Base-by-base conservation (phyloP, 53 echinoderm and acorn worm species). In the Apostichopus leukothele region DNA sequence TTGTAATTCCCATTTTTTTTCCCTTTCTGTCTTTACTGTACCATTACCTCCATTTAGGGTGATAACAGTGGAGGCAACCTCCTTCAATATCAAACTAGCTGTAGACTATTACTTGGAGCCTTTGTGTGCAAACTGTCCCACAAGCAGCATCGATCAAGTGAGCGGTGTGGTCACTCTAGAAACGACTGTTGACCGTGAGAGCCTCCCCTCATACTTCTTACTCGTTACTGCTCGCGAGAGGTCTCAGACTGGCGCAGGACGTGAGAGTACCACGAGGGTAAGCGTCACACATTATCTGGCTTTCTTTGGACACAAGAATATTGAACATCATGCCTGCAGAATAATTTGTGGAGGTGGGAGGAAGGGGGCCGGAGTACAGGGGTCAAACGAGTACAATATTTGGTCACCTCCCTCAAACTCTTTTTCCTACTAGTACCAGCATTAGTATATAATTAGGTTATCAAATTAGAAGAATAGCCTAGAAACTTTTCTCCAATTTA, bases 91-190 rank as follows among this genome's bases (percentile, higher is more conserved):
- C 52, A 92, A 77, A 51, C 67, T 91, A 60, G 88, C 89, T 51
- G 86, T 92, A 73, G 75, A 53, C 11, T 92, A 92, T 16, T 18
- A 68, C 52, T 54, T 92, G 57, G 73, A 76, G 3, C 75, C 83
- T 10, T 89, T 84, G 4, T 51, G 52, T 0, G 81, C 67, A 26
- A 16, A 85, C 9, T 71, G 71, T 71, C 95, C 93, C 1, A 3
- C 21, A 2, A 85, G 90, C 88, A 92, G 88, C 79, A 96, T 96
- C 53, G 79, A 86, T 39, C 5, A 74, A 5, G n/a, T n/a, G 9
- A 51, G 79, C 4, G 96, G 96, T 23, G 60, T 55, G 13, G 93
- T 96, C 83, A 96, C 93, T 1, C 91, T 96, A 60, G 66, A 21
- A 14, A 20, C 9, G 1, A 59, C 86, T 18, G 4, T 13, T 0